Evolutionary conservation across 2,797 vertebrate genomes (phyloP).

Genomic region (Columba guinea): DNA sequence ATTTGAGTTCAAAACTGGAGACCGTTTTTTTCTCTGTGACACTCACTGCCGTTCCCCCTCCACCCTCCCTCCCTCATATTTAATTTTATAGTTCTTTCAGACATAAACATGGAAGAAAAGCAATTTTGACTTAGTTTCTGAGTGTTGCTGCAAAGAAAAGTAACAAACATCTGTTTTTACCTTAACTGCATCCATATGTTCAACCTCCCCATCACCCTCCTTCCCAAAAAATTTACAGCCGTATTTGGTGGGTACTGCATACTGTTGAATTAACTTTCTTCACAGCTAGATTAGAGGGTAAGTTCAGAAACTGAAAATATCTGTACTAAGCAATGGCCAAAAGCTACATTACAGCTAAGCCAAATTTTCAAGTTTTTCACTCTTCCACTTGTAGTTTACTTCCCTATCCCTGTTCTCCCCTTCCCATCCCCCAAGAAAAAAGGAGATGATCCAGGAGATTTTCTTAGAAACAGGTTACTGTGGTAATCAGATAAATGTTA

Average conservation of each 20-base stretch:
- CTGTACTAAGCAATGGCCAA: constrained; percentile 31
- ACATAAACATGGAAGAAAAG: constrained; percentile 75
- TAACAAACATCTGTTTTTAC: constrained; percentile 77
- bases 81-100: constrained; percentile 75
- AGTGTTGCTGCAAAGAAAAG: constrained; percentile 76
- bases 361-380: background rate
- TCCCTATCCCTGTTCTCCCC: background rate
- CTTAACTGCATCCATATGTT: constrained; percentile 81
- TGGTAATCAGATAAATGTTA: background rate
- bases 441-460: background rate
- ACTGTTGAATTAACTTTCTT: constrained; percentile 72
- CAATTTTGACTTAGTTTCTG: constrained; percentile 74
- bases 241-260: constrained; percentile 64
- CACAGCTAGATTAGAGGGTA: constrained; percentile 64
- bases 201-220: constrained; percentile 66
- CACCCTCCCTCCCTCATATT: constrained; percentile 54
- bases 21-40: constrained; percentile 50
- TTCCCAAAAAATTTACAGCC: constrained; percentile 73
- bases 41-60: constrained; percentile 59
- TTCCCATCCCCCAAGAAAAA: background rate
- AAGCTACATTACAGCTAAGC: constrained; percentile 13
- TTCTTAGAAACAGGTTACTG: background rate
- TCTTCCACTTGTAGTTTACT: background rate
- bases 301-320: constrained; percentile 48
- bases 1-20: constrained; percentile 44